A percentile compares a stretch with the other conserved stretches of the same genome.
Conservation (phyloP, 2,113 vertebrate genomes). For the Lucifuga dentata region DNA sequence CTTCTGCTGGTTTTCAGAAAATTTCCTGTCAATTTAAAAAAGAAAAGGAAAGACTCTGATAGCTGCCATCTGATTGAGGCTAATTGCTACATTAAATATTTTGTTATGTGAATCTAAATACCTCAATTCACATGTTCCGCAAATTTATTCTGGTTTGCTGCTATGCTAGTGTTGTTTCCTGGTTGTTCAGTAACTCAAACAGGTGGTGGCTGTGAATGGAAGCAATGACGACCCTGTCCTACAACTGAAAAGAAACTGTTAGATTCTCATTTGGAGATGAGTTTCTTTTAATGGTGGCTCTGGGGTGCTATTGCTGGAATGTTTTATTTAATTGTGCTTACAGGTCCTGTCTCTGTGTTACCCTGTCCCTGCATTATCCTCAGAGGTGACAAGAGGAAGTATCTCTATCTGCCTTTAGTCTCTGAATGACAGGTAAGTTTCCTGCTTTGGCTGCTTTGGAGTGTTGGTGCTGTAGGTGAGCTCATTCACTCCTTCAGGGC, state of each 20-base stretch:
- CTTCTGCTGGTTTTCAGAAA: constrained; percentile 2
- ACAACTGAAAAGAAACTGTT: constrained; percentile 32
- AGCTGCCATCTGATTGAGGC: too few species aligned
- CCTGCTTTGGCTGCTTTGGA: constrained; percentile 49
- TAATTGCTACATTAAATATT: too few species aligned
- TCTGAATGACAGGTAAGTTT: constrained; percentile 50
- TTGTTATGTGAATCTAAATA: background rate
- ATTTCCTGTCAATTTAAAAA: too few species aligned
- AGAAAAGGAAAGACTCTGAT: too few species aligned
- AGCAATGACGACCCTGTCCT: constrained; percentile 5
- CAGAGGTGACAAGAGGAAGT: constrained; percentile 54
- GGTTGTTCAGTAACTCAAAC: background rate
- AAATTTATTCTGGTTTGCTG: background rate
- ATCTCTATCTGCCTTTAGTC: constrained; percentile 49
- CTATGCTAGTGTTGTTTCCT: too few species aligned
- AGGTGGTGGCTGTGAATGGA: background rate
- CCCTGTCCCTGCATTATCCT: constrained; percentile 25
- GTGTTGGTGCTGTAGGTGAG: constrained; percentile 50
- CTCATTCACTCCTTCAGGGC: constrained; percentile 68
- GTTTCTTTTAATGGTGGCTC: constrained; percentile 18
- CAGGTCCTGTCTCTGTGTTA: constrained; percentile 1
- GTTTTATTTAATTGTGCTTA: constrained; percentile 44
- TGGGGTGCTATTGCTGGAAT: constrained; percentile 22
- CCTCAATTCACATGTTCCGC: background rate
- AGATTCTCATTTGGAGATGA: constrained; percentile 9